A percentile compares a stretch with the other conserved stretches of the same genome.
Conservation (phyloP, 2,888 invertebrate genomes). For the Himalopsyche kuldschensis region DNA sequence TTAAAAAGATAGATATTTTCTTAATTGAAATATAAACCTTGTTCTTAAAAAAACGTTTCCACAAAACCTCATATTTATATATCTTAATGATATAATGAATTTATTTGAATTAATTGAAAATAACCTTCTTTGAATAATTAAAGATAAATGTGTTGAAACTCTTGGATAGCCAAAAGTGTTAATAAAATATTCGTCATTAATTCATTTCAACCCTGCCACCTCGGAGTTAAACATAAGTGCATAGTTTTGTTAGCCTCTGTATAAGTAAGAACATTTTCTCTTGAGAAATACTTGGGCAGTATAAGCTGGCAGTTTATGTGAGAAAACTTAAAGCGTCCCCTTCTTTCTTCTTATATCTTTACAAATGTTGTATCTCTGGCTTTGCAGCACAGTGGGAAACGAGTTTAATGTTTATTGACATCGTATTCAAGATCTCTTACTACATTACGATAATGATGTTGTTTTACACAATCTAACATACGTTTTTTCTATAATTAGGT, state of each 20-base stretch:
- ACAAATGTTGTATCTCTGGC: background rate
- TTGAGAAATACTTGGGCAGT: background rate
- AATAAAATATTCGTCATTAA: background rate
- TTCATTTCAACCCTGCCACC: background rate
- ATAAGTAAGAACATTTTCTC: background rate
- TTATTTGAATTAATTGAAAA: too few relatives aligned
- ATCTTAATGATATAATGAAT: too few relatives aligned
- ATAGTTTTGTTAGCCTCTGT: background rate
- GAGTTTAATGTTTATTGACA: background rate
- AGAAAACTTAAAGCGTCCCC: background rate
- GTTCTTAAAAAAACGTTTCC: too few relatives aligned
- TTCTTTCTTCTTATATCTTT: background rate
- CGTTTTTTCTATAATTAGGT: too few relatives aligned
- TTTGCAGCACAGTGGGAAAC: background rate
- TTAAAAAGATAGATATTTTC: too few relatives aligned
- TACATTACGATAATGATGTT: too few relatives aligned
- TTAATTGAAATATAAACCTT: too few relatives aligned
- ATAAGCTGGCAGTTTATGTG: background rate
- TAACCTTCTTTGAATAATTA: too few relatives aligned
- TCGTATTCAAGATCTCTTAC: background rate
- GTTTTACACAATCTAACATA: too few relatives aligned
- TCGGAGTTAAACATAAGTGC: background rate
- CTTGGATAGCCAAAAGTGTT: background rate
- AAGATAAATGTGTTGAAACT: too few relatives aligned
- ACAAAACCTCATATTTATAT: too few relatives aligned